Evolutionary conservation across 35 echinoderm and acorn worm genomes (phyloP), one percentile per base, ranked within the genome.

Genomic region (Ptychodera flava): DNA sequence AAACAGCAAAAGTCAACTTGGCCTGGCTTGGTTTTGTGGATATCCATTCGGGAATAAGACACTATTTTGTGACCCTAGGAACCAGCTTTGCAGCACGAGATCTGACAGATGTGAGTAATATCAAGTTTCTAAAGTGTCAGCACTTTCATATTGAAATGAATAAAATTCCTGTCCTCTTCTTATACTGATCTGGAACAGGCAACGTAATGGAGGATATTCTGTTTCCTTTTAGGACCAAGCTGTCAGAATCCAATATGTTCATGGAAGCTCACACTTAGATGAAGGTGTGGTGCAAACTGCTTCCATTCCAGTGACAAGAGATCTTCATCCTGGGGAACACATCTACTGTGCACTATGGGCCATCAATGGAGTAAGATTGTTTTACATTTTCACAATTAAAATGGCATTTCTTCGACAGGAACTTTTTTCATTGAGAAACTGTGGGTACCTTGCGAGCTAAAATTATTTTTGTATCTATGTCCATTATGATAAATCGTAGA

Each of bases 21-120:
- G 80, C 80, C 16, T 82, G 80, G 80, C 80, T 82, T 32, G 80
- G 80, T 1, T 82, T 82, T 82, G 80, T 33, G 1, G 80, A 82
- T 33, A 0, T 34, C 16, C 80, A 82, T 33, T 82, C 80, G 1
- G 80, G 32, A 2, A 34, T 82, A 82, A 82, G 32, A 2, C 32
- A 33, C 1, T 82, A 82, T 33, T 1, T 2, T 15, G 31, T 82
- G 1, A 82, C 80, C 0, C 6, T 82, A 33, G 80, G 80, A 12
- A 82, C 30, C 28, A 82, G 32, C 1, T 82, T 33, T 34, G 31
- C 29, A 30, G 29, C 32, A 6, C 35, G 30, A 16, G 80, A 82
- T 33, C 35, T 82, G 6, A 33, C 80, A 30, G n/a, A 28, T 79
- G 78, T 79, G 28, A 79, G 78, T 79, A 79, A 30, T 15, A 15